These are phyloP conservation scores for Spermophilus dauricus DNA, from an alignment of 2,113 vertebrate genomes.

Conservation along the genomic window DNA sequence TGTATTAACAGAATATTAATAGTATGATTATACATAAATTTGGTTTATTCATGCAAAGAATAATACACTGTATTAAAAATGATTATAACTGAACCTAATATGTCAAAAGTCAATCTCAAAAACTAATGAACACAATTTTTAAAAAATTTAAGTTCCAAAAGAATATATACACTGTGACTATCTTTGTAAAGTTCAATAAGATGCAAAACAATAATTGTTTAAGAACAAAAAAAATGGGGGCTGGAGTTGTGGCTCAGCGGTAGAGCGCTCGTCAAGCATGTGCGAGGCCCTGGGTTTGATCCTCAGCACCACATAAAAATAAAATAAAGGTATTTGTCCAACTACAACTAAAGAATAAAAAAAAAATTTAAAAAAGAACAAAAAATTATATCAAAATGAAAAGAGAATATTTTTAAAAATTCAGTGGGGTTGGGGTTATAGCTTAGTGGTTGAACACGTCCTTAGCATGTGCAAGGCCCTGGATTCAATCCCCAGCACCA, in stretches of 20 bases:
- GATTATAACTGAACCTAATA: background rate
- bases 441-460: too few species aligned
- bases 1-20: background rate
- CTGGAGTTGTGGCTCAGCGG: too few species aligned
- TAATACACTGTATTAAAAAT: background rate
- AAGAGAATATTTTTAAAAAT: background rate
- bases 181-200: conserved; percentile 23
- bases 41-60: background rate
- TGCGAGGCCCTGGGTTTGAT: too few species aligned
- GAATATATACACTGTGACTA: background rate
- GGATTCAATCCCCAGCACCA: background rate
- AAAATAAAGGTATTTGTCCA: too few species aligned
- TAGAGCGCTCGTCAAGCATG: too few species aligned
- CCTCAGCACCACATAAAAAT: too few species aligned
- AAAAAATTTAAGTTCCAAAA: background rate
- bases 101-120: background rate
- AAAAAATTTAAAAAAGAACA: background rate
- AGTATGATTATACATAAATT: background rate
- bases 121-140: background rate
- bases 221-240: background rate
- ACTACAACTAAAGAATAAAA: too few species aligned
- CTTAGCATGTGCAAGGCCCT: too few species aligned
- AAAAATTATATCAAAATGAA: too few species aligned
- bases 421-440: background rate
- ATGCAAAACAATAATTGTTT: background rate